Base-by-base conservation (phyloP, 2,888 invertebrate genomes). In the Orthonychiurus folsomi region DNA sequence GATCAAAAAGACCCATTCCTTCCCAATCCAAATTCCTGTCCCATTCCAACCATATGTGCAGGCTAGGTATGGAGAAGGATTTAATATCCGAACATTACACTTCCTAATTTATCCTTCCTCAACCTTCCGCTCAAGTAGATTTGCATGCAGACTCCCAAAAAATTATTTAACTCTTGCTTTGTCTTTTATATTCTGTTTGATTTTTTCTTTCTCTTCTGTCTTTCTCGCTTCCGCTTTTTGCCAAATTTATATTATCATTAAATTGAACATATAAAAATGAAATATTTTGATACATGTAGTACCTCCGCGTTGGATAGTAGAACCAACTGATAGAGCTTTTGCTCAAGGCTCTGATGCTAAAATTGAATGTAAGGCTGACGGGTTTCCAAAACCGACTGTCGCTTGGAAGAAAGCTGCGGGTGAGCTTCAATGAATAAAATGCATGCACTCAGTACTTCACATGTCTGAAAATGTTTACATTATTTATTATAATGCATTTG, bases 351-450 rank as follows among this genome's bases (percentile, higher is more conserved):
- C 91, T 73, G 90, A 92, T 79, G 92, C 92, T 73, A 87, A 90
- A 77, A 89, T 93, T 75, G 93, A 93, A 83, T 93, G 93, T 80
- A 93, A 93, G 82, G 91, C 93, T 78, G 93, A 93, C 81, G 93
- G 93, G 74, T 93, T 93, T 81, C 93, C 93, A 67, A 90, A 89
- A 82, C 93, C 93, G 71, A 86, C 88, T 76, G 90, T 93, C 56
- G 90, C 91, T 73, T 93, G 93, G 93, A 93, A 93, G 81, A 87
- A 89, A 84, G 93, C 93, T 77, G 89, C 91, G 81, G 93, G 93
- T 92, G 82, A 76, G 78, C 48, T 48, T 48, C 15, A 48, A 48
- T 12, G 48, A 12, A n/a, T 48, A 23, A 21, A 52, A 52, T 52
- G 3, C n/a, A n/a, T n/a, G n/a, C n/a, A n/a, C n/a, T n/a, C n/a